Evolutionary conservation across 37 sponge, comb jelly and placozoan genomes (phyloP).

Genomic region (Corticium candelabrum): DNA sequence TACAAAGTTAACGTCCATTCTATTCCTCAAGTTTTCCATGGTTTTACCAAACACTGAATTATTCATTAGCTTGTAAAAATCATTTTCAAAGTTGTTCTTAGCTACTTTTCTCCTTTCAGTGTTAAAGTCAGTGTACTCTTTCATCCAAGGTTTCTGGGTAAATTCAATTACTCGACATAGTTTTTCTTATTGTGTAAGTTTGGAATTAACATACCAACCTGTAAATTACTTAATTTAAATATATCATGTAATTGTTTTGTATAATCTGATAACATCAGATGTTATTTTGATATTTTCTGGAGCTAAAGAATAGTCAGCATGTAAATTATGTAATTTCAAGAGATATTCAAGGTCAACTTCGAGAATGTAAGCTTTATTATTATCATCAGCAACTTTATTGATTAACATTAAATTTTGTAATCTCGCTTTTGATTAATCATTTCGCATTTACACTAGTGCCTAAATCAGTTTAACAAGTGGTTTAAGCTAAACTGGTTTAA

Average conservation of each 20-base stretch:
- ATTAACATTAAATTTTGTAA: no score
- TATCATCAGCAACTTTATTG: no score
- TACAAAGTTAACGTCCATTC: conserved; percentile 12
- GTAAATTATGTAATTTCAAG: conserved; percentile 5
- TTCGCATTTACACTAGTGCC: no score
- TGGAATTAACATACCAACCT: conserved; percentile 1
- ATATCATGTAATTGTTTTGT: neutral
- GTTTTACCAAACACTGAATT: conserved; percentile 14
- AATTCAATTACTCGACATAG: conserved; percentile 6
- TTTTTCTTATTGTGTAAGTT: conserved; percentile 3
- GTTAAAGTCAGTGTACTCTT: conserved; percentile 3
- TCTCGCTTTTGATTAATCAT: no score
- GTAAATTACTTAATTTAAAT: neutral
- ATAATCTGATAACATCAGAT: neutral
- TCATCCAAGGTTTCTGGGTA: neutral
- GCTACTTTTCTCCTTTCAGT: neutral
- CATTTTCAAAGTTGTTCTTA: neutral
- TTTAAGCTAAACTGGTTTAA: no score
- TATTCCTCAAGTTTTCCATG: conserved; percentile 15
- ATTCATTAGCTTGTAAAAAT: conserved; percentile 2
- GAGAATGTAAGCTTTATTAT: neutral
- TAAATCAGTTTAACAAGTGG: no score
- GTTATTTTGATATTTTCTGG: conserved; percentile 10
- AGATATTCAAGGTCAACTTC: conserved; percentile 3
- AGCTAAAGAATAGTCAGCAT: neutral